Evolutionary conservation across 2,888 invertebrate genomes (phyloP).

Genomic region (Lysandra bellargus): DNA sequence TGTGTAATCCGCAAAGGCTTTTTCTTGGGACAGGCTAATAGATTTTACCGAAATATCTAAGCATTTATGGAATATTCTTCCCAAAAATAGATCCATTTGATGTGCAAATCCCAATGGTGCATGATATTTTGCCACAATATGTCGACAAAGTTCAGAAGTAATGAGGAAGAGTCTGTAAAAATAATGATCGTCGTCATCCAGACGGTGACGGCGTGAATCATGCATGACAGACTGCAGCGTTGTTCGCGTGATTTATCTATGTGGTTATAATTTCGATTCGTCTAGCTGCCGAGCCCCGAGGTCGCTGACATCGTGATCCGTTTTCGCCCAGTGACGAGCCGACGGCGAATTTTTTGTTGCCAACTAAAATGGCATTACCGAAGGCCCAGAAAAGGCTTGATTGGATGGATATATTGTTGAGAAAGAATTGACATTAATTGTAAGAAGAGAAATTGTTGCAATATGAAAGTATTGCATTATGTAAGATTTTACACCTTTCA

Average conservation of each 20-base stretch:
- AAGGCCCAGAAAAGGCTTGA: not conserved
- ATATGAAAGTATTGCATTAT: not conserved
- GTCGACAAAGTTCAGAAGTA: not conserved
- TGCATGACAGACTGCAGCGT: constrained; percentile 55
- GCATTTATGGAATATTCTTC: not conserved
- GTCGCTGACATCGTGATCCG: constrained; percentile 48
- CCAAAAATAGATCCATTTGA: not conserved
- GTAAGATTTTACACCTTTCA: not conserved
- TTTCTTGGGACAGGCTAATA: not conserved
- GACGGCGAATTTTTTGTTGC: not conserved
- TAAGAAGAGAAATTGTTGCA: not conserved
- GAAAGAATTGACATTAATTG: not conserved
- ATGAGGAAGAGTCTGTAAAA: not conserved
- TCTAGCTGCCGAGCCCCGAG: constrained; percentile 52
- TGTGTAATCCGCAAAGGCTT: not conserved
- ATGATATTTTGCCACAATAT: not conserved
- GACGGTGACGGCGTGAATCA: constrained; percentile 54
- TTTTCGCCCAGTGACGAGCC: constrained; percentile 25
- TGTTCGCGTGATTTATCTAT: constrained; percentile 54
- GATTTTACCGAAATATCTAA: not conserved
- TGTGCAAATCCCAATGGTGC: not conserved
- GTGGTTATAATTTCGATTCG: constrained; percentile 47
- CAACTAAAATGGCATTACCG: not conserved
- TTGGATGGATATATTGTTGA: not conserved
- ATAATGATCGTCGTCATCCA: constrained; percentile 33